phyloP scores from a whole-genome alignment of 2,888 invertebrate genomes.

The Ptychoptera contaminata region DNA sequence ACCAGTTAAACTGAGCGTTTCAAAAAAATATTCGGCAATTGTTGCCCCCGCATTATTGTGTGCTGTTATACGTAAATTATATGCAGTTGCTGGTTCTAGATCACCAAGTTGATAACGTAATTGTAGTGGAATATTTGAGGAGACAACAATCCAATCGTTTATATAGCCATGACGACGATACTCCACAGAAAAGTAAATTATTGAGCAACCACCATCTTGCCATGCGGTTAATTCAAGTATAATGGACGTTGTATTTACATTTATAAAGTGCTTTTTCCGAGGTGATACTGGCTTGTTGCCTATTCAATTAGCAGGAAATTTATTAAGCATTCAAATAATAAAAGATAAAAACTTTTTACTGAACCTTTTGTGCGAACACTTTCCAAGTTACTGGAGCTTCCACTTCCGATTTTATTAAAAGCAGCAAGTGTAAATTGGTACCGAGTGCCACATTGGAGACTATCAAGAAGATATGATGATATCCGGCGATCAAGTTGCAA shows the following conservation, averaged over 20 bases:
- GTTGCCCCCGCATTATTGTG: conserved; percentile 48
- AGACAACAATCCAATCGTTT: conserved; percentile 31
- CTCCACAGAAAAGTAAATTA: conserved; percentile 45
- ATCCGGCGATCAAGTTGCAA: conserved; percentile 33
- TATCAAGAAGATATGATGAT: conserved; percentile 51
- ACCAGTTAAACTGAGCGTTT: conserved; percentile 37
- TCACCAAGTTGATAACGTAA: conserved; percentile 33
- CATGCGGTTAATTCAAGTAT: conserved; percentile 61
- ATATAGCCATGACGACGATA: conserved; percentile 22
- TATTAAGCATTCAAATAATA: background rate
- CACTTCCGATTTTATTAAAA: conserved; percentile 58
- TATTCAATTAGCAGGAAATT: conserved; percentile 7
- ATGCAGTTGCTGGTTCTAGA: conserved; percentile 34
- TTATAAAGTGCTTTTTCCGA: conserved; percentile 51
- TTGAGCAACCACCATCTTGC: conserved; percentile 68
- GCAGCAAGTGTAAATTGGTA: conserved; percentile 62
- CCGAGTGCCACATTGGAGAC: conserved; percentile 59
- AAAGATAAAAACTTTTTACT: background rate
- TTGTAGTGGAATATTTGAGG: conserved; percentile 35
- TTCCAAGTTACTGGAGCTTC: conserved; percentile 49
- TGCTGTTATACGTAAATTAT: conserved; percentile 39
- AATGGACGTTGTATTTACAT: conserved; percentile 60
- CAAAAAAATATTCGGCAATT: conserved; percentile 39
- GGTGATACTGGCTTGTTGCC: conserved; percentile 46
- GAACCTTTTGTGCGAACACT: conserved; percentile 59